These are phyloP conservation scores for Galaxias olidus DNA, from an alignment of 2,797 vertebrate genomes.

Conservation along the genomic window DNA sequence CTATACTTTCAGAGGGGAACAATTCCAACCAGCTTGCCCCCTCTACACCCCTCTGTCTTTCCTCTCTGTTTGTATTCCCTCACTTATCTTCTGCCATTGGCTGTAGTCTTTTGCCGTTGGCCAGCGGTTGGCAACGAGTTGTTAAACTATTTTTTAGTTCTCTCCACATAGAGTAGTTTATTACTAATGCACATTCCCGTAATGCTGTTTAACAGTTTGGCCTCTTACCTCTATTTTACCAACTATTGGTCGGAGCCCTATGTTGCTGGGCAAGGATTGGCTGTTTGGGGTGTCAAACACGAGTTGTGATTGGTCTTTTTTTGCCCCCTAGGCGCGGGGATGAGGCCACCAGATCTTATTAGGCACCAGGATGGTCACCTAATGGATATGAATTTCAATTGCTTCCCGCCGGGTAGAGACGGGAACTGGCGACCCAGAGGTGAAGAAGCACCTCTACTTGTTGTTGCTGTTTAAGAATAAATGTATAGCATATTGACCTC, in stretches of 20 bases:
- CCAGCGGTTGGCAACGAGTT: too few relatives aligned
- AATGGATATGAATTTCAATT: constrained; percentile 78
- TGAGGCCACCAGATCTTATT: constrained; percentile 71
- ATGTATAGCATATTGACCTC: background rate
- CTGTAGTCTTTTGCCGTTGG: constrained; percentile 38
- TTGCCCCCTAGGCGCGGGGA: constrained; percentile 69
- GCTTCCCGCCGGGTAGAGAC: constrained; percentile 73
- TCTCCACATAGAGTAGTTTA: too few relatives aligned
- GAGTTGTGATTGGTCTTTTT: constrained; percentile 71
- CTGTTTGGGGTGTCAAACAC: constrained; percentile 32
- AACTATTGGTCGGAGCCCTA: constrained; percentile 18
- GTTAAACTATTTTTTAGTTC: too few relatives aligned
- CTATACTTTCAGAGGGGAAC: too few relatives aligned
- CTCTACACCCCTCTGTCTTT: background rate
- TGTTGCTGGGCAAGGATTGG: constrained; percentile 42
- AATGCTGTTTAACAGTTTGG: too few relatives aligned
- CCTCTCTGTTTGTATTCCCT: constrained; percentile 15
- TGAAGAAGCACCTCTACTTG: constrained; percentile 64
- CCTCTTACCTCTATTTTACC: background rate
- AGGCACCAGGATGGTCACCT: constrained; percentile 74
- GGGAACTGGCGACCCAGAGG: constrained; percentile 76
- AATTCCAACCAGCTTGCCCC: constrained; percentile 11
- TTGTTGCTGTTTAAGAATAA: background rate
- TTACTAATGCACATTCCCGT: too few relatives aligned
- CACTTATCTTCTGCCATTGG: constrained; percentile 36